These are phyloP conservation scores for Ictidomys tridecemlineatus DNA, from an alignment of 2,113 vertebrate genomes.

Conservation along the genomic window DNA sequence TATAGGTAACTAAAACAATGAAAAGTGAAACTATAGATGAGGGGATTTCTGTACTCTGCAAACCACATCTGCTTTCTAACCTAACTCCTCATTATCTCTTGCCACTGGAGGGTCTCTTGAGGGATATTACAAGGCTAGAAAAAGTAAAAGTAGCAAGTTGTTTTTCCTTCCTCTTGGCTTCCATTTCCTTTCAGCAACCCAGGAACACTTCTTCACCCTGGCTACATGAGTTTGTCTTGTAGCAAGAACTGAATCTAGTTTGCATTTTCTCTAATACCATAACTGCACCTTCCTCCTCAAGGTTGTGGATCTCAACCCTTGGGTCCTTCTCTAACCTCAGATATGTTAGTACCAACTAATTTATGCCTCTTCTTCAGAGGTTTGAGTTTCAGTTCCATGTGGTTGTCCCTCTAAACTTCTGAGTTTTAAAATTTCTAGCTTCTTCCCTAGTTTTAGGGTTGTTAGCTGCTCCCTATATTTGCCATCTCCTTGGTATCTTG, in stretches of 20 bases:
- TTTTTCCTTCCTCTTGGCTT: slow-evolving; percentile 41
- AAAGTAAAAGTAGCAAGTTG: background rate
- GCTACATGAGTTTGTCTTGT: slow-evolving; percentile 4
- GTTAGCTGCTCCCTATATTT: background rate
- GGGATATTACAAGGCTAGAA: background rate
- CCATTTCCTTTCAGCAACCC: background rate
- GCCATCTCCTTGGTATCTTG: background rate
- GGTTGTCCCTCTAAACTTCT: background rate
- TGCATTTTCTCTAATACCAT: background rate
- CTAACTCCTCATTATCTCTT: background rate
- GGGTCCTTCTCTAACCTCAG: background rate
- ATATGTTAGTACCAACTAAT: background rate
- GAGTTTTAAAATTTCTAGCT: background rate
- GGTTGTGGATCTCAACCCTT: background rate
- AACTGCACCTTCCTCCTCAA: background rate
- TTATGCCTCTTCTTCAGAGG: background rate
- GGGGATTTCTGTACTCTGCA: background rate
- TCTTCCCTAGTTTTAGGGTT: background rate
- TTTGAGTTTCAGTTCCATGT: background rate
- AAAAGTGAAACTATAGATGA: background rate
- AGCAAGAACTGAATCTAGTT: slow-evolving; percentile 21
- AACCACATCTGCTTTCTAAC: background rate
- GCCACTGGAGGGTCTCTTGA: background rate
- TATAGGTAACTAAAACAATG: background rate
- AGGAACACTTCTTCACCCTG: background rate